Base-by-base conservation (phyloP, 2,888 invertebrate genomes). In the Philaethria dido region DNA sequence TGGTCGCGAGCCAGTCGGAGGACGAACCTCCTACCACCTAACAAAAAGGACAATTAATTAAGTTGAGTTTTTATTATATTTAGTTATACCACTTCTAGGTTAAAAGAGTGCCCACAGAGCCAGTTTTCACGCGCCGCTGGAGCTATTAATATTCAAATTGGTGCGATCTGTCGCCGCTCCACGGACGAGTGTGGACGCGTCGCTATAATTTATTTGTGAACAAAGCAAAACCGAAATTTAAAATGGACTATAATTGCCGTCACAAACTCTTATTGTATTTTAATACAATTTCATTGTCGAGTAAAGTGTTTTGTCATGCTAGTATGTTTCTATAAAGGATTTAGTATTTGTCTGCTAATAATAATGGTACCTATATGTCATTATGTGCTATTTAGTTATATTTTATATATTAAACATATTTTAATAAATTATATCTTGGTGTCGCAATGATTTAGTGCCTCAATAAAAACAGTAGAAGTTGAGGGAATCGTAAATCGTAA, bases 141-240 rank as follows among this genome's bases (percentile, higher is more conserved):
- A 68, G 84, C 88, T 88, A 90, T 91, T 90, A 92, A 91, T 90
- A 90, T 90, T 91, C 85, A 91, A 92, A 91, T 90, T 89, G 89
- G 86, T 81, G 88, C 88, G 89, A 91, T 92, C 88, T 91, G 91
- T 89, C 88, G 85, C 84, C 84, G 82, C 78, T 77, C 72, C 69
- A 71, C 71, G 72, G 74, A 64, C 68, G 72, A 79, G 79, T 84
- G 86, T 81, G 85, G 81, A 84, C 83, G 78, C 78, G 71, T 75
- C 80, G 75, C 83, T 85, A 82, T 84, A 79, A 85, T 86, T 87
- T 86, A 85, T 85, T 77, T 80, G 80, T 80, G 83, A 81, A 80
- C 81, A 75, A 77, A 79, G 77, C 78, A 77, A 73, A 76, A 76
- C 73, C 78, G 71, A 73, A 74, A 75, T 76, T 78, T 78, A 78